These are phyloP conservation scores for Neogobius melanostomus DNA, from an alignment of 2,113 vertebrate species.

Conservation along the genomic window DNA sequence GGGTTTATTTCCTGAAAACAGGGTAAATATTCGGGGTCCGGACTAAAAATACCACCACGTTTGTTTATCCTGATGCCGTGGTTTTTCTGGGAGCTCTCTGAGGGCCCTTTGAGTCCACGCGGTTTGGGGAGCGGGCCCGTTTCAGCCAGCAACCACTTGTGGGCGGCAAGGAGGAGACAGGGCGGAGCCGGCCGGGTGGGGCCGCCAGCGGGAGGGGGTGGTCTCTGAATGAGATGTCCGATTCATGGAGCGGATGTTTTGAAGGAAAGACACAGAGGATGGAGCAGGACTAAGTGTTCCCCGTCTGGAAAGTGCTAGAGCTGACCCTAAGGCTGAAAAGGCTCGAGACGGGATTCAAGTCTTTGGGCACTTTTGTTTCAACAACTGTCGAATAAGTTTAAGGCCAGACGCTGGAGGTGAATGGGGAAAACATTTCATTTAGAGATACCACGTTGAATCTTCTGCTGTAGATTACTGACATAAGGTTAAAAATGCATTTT, in stretches of 20 bases:
- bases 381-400: too few species aligned
- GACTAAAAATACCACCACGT: constrained; percentile 55
- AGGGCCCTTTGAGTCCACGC: constrained; percentile 54
- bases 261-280: constrained; percentile 78
- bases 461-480: too few species aligned
- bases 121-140: constrained; percentile 55
- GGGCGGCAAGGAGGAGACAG: constrained; percentile 36
- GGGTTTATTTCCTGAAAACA: constrained; percentile 18
- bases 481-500: too few species aligned
- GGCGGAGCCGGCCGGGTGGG: constrained; percentile 31
- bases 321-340: constrained; percentile 39
- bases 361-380: too few species aligned
- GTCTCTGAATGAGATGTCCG: constrained; percentile 73
- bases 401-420: too few species aligned
- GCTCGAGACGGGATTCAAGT: too few species aligned
- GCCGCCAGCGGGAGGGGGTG: constrained; percentile 17
- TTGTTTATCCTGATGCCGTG: constrained; percentile 57
- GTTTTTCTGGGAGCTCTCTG: constrained; percentile 38
- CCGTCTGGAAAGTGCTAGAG: constrained; percentile 56
- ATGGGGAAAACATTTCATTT: too few species aligned
- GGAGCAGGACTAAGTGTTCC: constrained; percentile 60
- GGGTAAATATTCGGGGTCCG: constrained; percentile 14
- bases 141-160: constrained; percentile 47
- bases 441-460: too few species aligned
- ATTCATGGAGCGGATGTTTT: constrained; percentile 84